Base-by-base conservation (phyloP, 2,797 vertebrate species). In the Semaprochilodus insignis region DNA sequence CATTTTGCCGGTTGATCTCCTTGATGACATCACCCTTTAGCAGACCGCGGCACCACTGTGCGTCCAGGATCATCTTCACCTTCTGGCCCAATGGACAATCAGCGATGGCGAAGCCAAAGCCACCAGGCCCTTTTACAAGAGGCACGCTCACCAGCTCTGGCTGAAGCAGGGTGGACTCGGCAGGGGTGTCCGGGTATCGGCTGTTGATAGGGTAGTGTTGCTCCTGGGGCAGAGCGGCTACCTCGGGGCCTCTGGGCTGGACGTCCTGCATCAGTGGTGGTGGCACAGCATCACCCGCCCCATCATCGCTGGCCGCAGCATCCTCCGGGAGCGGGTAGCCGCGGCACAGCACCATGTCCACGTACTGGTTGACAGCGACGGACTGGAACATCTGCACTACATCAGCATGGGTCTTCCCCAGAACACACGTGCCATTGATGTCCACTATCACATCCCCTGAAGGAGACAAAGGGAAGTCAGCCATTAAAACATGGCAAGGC, bases 331-430 rank as follows among this genome's bases (percentile, higher is more conserved):
- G 96, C 0, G 97, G 96, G 87, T 99, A 99, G 21, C 98, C 98
- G 2, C 97, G 97, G 80, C 98, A 99, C 66, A 99, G 89, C 72
- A 97, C 94, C 96, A 99, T 95, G 94, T 96, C 97, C 87, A 98
- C 98, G 15, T 97, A 97, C 91, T 99, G 97, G 91, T 95, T 97
- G 87, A 99, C 89, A 0, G 97, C 96, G 83, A 99, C 96, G 80
- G 97, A 95, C 85, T 98, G 98, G 91, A 99, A 99, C 97, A 99
- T 98, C 94, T 98, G 97, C 82, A 99, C 98, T 88, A 99, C 98
- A 81, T 99, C 97, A 51, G 97, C 97, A 36, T 99, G 98, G 54
- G 98, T 99, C 91, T 99, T 97, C 57, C 98, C 98, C 79, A 99
- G 95, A 80, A 99, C 98, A 69, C 97, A 98, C 0, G 85, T 90